Percentiles rank a stretch among this genome's conserved stretches.
Conservation (phyloP, 1,140 invertebrate species). For the Apis laboriosa region DNA sequence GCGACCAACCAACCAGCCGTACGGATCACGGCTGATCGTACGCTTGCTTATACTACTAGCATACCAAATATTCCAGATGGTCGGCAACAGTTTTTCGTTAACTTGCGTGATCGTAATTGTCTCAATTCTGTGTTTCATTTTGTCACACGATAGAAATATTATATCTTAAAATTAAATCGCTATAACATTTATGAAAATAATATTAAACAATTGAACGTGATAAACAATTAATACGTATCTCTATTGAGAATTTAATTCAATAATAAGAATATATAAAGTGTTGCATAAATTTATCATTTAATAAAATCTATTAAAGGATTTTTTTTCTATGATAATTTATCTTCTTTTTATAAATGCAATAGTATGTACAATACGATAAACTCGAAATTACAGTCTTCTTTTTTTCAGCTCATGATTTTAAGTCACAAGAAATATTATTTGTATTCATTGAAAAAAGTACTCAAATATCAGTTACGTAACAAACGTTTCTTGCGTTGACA, state of each 20-base stretch:
- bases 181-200: no score
- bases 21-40: constrained; percentile 12
- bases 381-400: not conserved
- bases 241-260: not conserved
- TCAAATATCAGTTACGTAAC: constrained; percentile 13
- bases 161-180: no score
- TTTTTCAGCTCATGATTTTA: not conserved
- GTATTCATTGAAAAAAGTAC: not conserved
- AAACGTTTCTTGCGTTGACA: not conserved
- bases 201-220: not conserved
- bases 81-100: not conserved
- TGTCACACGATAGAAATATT: not conserved
- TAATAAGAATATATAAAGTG: not conserved
- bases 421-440: not conserved
- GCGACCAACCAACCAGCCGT: not conserved
- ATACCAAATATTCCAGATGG: not conserved
- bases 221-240: not conserved
- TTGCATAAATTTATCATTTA: not conserved
- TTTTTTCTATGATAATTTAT: not conserved
- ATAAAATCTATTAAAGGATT: no score
- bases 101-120: not conserved
- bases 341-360: not conserved
- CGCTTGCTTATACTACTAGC: constrained; percentile 21
- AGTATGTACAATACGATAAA: not conserved
- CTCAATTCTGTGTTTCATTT: not conserved